phyloP scores from a whole-genome alignment of 2,888 invertebrate species.

The Balanococcus diminutus region DNA sequence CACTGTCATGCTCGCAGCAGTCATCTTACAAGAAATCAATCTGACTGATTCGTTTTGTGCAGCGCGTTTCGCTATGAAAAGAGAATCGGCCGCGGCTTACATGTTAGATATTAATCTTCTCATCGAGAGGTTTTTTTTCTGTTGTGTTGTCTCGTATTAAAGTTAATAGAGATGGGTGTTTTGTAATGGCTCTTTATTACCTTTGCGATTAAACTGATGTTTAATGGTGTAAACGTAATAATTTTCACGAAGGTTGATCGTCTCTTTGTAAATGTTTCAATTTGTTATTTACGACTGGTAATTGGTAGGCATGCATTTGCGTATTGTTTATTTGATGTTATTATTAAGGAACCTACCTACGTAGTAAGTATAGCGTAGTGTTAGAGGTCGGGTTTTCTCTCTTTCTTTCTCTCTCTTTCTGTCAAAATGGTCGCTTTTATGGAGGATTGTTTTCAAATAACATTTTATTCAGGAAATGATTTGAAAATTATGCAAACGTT shows the following conservation, averaged over 20 bases:
- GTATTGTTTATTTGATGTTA: conserved; percentile 3
- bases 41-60: conserved; percentile 7
- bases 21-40: conserved; percentile 27
- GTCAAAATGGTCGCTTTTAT: too few relatives aligned
- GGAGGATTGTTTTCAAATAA: too few relatives aligned
- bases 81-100: neutral
- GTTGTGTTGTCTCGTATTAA: neutral
- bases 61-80: neutral
- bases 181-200: conserved; percentile 31
- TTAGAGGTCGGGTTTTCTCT: neutral
- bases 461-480: too few relatives aligned
- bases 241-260: conserved; percentile 27
- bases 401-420: neutral
- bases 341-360: neutral
- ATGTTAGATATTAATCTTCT: conserved; percentile 19
- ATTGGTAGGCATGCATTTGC: neutral
- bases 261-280: conserved; percentile 29
- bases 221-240: conserved; percentile 25
- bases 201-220: conserved; percentile 17
- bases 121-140: neutral
- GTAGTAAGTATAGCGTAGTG: neutral
- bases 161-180: conserved; percentile 28
- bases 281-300: conserved; percentile 24
- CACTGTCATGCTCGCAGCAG: conserved; percentile 9
- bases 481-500: too few relatives aligned